These are phyloP conservation scores for Cygnus olor DNA, from an alignment of 2,797 vertebrate genomes.

Conservation along the genomic window DNA sequence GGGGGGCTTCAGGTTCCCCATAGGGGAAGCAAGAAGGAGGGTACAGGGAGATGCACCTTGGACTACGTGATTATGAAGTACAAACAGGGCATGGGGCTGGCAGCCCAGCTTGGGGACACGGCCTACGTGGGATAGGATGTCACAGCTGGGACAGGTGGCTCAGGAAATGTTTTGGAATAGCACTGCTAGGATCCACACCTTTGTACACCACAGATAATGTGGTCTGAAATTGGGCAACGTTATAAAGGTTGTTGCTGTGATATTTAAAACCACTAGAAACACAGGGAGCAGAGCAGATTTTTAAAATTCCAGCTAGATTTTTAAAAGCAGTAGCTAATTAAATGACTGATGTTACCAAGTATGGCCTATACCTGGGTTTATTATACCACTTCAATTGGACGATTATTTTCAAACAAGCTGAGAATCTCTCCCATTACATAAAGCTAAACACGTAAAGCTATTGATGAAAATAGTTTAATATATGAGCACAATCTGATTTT, in stretches of 20 bases:
- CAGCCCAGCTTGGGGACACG: neutral
- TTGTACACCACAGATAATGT: neutral
- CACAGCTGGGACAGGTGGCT: neutral
- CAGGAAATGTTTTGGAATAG: neutral
- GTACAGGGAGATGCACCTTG: neutral
- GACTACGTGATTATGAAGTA: accelerated
- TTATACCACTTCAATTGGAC: neutral
- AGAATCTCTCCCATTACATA: neutral
- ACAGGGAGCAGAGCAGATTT: neutral
- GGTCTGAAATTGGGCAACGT: neutral
- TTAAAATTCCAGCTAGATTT: neutral
- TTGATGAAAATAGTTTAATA: neutral
- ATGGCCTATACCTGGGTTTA: neutral
- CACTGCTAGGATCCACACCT: neutral
- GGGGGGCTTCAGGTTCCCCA: neutral
- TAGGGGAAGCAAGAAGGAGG: neutral
- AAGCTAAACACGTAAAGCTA: neutral
- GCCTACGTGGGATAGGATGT: neutral
- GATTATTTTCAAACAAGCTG: neutral
- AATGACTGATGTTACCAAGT: neutral
- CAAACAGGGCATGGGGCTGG: accelerated
- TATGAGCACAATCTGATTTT: neutral
- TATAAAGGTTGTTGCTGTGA: neutral
- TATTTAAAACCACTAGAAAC: neutral
- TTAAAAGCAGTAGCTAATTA: neutral